Percentiles rank a stretch among this genome's conserved stretches.
phyloP scores from a whole-genome alignment of 2,888 invertebrate genomes.

The Tipula unca region DNA sequence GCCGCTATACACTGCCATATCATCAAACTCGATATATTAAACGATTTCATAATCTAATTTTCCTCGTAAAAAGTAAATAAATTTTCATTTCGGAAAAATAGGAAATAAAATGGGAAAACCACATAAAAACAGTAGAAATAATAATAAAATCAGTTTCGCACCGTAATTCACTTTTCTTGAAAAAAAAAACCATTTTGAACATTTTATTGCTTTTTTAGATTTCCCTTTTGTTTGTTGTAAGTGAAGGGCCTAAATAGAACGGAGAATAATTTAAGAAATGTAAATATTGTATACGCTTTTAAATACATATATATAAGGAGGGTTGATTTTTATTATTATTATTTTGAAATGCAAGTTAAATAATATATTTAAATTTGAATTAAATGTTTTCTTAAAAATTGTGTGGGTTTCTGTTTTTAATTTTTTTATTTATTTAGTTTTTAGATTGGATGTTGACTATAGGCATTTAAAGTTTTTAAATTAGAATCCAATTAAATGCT shows the following conservation, averaged over 20 bases:
- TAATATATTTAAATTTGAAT: background rate
- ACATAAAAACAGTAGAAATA: background rate
- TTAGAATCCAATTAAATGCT: background rate
- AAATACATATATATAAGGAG: background rate
- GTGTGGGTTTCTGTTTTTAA: background rate
- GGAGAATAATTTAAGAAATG: background rate
- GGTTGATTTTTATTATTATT: background rate
- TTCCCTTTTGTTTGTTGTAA: background rate
- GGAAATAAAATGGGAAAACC: background rate
- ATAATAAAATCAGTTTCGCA: slow-evolving; percentile 8
- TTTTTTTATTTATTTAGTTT: background rate
- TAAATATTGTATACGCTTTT: background rate
- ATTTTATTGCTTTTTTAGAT: background rate
- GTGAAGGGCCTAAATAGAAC: background rate
- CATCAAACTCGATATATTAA: background rate
- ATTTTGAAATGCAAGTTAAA: background rate
- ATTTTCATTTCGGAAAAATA: background rate
- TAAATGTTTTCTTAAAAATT: background rate
- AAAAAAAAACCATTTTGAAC: background rate
- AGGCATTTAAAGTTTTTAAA: background rate
- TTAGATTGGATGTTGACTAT: background rate
- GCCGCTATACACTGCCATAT: background rate
- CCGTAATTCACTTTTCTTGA: background rate
- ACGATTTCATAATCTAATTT: slow-evolving; percentile 4
- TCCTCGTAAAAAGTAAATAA: background rate